Conservation (phyloP, 2,888 invertebrate species). For the Villa cingulata region DNA sequence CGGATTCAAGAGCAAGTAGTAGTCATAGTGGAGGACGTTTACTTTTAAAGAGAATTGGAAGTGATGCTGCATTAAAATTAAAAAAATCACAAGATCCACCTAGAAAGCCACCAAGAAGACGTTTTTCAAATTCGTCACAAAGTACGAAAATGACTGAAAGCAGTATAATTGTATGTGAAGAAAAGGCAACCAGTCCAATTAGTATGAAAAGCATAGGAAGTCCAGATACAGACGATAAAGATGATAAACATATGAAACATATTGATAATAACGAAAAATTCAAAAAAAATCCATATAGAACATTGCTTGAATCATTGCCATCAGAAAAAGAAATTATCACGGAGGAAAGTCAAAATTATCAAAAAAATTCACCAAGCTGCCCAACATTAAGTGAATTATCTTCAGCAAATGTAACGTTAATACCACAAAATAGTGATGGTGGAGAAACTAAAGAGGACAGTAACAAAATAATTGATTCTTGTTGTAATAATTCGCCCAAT, state of each 20-base stretch:
- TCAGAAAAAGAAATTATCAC: background rate
- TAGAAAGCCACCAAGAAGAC: slow-evolving; percentile 29
- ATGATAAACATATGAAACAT: background rate
- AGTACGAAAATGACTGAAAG: slow-evolving; percentile 1
- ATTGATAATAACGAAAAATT: background rate
- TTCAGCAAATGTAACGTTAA: background rate
- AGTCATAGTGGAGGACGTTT: slow-evolving; percentile 21
- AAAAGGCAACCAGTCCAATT: background rate
- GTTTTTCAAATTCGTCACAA: slow-evolving; percentile 15
- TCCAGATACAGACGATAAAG: background rate
- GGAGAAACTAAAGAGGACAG: background rate
- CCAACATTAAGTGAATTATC: slow-evolving; percentile 24
- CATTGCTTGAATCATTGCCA: background rate
- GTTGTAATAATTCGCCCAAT: background rate
- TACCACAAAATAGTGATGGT: background rate
- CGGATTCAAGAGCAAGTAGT: background rate
- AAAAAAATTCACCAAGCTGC: slow-evolving; percentile 17
- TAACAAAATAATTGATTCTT: background rate
- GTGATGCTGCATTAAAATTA: slow-evolving; percentile 20
- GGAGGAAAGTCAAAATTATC: background rate
- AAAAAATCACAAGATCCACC: slow-evolving; percentile 23
- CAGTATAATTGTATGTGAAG: background rate
- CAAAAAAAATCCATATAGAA: background rate
- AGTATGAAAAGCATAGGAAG: background rate
- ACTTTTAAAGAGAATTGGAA: slow-evolving; percentile 26